These are phyloP conservation scores for Otus sunia DNA, from an alignment of 2,113 vertebrate species.

Conservation along the genomic window DNA sequence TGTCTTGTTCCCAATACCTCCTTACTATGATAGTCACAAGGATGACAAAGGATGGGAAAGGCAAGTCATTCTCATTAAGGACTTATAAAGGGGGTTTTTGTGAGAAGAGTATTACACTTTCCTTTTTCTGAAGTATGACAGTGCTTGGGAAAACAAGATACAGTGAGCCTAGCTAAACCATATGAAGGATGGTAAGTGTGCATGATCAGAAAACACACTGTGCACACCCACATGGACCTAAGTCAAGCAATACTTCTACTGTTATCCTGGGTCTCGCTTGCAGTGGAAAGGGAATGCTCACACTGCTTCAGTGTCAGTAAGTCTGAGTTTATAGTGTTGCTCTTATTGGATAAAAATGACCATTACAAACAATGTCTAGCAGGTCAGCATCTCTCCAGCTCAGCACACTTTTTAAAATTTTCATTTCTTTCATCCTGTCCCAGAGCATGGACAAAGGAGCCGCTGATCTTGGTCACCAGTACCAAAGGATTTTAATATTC, in stretches of 20 bases:
- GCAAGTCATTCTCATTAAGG: not conserved
- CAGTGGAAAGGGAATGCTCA: not conserved
- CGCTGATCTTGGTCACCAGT: not conserved
- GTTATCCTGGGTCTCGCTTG: not conserved
- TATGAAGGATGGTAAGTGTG: not conserved
- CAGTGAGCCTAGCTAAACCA: not conserved
- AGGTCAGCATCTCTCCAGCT: not conserved
- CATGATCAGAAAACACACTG: not conserved
- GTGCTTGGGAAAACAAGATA: not conserved
- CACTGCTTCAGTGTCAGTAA: not conserved
- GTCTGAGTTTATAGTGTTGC: not conserved
- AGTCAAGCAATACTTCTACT: not conserved
- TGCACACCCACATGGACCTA: not conserved
- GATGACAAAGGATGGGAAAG: slow-evolving; percentile 22
- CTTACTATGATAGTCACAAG: slow-evolving; percentile 25
- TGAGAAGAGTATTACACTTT: not conserved
- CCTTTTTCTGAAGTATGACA: not conserved
- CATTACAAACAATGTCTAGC: not conserved
- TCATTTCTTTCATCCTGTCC: not conserved
- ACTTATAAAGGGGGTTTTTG: not conserved
- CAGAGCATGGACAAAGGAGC: not conserved
- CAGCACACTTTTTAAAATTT: not conserved
- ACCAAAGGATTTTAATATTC: not conserved
- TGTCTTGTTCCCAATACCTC: slow-evolving; percentile 57
- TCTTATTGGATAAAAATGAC: not conserved